Base-by-base conservation (phyloP, 2,888 invertebrate genomes). In the Sphaerophoria rueppellii region DNA sequence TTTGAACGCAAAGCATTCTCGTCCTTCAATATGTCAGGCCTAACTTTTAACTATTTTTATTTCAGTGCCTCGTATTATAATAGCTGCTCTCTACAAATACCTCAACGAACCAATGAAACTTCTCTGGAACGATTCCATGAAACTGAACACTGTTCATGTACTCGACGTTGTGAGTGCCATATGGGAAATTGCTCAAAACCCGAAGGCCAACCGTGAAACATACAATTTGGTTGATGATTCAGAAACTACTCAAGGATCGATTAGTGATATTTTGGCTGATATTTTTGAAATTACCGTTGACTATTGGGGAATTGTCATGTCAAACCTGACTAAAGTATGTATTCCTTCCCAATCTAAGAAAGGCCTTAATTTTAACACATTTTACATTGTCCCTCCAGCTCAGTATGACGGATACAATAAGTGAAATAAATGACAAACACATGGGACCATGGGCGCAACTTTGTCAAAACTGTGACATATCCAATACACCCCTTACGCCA, bases 361-460 rank as follows among this genome's bases (percentile, higher is more conserved):
- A 2, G 5, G 0, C 7, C 2, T 40, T 40, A 0, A 14, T 37
- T n/a, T 3, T 4, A 14, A 11, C 11, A 6, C 50, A 12, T 57
- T 46, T 24, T 1, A 14, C 6, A 9, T 6, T 37, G n/a, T 60
- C n/a, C 46, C 37, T 82, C 54, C 90, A 96, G 96, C 93, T 94
- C 57, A 97, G 97, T 92, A 94, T 97, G 92, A 94, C 94, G 0
- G 94, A 94, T 7, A 95, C 97, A 5, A 96, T 97, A 0, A 97
- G 97, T 88, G 97, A 98, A 89, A 97, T 97, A 0, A 98, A 98
- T 91, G 98, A 98, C 92, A 98, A 98, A 90, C 98, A 98, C 91
- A 94, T 98, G 92, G 95, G 94, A 0, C 97, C 98, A 16, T 98
- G 98, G 98, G 97, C 97, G 0, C 96, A 96, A 89, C 94, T 96